Evolutionary conservation across 2,113 vertebrate species (phyloP).

Genomic region (Gymnocephalus cernua): DNA sequence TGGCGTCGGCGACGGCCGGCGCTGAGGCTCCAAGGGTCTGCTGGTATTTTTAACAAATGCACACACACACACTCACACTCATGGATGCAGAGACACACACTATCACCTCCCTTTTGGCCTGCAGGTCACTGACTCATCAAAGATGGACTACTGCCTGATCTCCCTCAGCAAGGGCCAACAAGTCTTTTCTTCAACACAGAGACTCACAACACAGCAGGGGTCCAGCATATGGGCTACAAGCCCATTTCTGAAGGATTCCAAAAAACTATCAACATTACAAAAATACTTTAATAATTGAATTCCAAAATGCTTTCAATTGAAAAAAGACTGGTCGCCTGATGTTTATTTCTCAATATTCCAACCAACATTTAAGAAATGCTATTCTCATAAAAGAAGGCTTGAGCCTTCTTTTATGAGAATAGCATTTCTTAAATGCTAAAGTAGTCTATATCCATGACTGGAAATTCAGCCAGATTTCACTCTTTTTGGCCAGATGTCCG

Average conservation of each 20-base stretch:
- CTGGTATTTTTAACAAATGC: conserved; percentile 69
- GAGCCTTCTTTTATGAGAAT: no score
- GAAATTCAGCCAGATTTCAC: no score
- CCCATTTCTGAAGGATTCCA: not conserved
- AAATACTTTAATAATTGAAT: not conserved
- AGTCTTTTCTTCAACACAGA: not conserved
- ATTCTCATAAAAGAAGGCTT: no score
- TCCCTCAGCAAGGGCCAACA: conserved; percentile 7
- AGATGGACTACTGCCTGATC: conserved; percentile 49
- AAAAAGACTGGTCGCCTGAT: not conserved
- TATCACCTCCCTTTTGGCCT: conserved; percentile 54
- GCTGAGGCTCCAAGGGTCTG: conserved; percentile 68
- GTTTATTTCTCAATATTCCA: not conserved
- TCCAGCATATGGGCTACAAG: not conserved
- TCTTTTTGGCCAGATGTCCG: no score
- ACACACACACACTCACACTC: conserved; percentile 24
- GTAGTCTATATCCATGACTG: no score
- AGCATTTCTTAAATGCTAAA: no score
- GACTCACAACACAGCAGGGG: not conserved
- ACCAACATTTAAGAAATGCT: no score
- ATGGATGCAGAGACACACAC: not conserved
- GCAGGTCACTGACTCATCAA: conserved; percentile 68
- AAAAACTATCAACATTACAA: not conserved
- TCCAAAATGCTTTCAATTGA: not conserved
- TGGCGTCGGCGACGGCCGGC: conserved; percentile 62